Evolutionary conservation across 2,113 vertebrate genomes (phyloP), one percentile per base, ranked within the genome.

Genomic region (Melozone crissalis): DNA sequence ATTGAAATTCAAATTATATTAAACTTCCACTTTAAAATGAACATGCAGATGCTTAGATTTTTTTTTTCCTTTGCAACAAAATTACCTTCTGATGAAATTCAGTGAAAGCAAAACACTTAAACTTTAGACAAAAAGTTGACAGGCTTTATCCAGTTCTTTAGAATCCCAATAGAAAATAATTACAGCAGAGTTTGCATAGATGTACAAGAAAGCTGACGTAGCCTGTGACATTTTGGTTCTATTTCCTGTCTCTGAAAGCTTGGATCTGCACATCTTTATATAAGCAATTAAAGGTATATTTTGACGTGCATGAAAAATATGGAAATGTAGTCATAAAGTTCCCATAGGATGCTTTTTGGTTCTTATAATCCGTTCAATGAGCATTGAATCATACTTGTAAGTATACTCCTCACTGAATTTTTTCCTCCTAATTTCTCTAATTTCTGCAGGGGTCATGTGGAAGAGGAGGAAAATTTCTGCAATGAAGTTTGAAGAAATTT

Each of bases 1-100:
- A 95, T 91, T 94, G 91, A 96, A 87, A 95, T 96, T 91, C 69
- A 94, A 92, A 94, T 97, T 55, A 78, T 72, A 83, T 84, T 93
- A 62, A 82, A 87, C 61, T 90, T 94, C 76, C 73, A 72, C 55
- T 92, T 88, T 84, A 90, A 90, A 94, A 90, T 75, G 90, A 91
- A 68, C 58, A 82, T 79, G 77, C 92, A 88, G 67, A 92, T 89
- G 62, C 76, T 91, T 57, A 52, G 73, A 90, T 28, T n/a, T 16
- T n/a, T 31, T 35, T 37, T 43, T 61, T 22, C 4, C 24, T 43
- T 59, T 15, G 4, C 86, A 87, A 86, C 57, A 23, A 90, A 84
- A 90, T 84, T 94, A 93, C 57, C 73, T 94, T 96, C 69, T 94
- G 52, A 94, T 93, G 79, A 87, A 96, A 97, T 92, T 95, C 80